Evolutionary conservation across 2,888 invertebrate genomes (phyloP).

Genomic region (Drosophila merina): DNA sequence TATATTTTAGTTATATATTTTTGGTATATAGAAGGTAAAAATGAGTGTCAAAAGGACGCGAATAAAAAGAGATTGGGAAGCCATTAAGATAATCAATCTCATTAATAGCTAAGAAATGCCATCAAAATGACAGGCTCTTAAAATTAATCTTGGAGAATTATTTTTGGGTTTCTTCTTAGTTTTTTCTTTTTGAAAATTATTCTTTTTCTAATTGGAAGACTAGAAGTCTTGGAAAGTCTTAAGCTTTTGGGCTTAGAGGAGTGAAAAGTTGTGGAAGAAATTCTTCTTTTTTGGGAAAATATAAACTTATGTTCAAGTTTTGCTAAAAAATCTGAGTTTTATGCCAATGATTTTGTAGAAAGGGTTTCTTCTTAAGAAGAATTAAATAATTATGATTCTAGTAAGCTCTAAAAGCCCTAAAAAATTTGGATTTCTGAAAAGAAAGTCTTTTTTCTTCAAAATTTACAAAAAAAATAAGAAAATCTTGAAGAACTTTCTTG

Average conservation of each 20-base stretch:
- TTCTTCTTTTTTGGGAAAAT: no score
- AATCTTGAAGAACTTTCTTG: no score
- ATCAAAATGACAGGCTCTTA: neutral
- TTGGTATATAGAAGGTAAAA: neutral
- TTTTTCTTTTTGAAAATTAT: neutral
- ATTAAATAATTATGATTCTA: no score
- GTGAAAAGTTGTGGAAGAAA: neutral
- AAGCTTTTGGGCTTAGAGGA: neutral
- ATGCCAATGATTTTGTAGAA: no score
- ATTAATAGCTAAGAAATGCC: slow-evolving; percentile 19
- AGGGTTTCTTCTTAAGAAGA: no score
- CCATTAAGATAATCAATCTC: slow-evolving; percentile 49
- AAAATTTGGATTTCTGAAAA: no score
- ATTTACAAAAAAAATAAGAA: no score
- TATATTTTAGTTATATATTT: neutral
- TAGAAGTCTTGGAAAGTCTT: neutral
- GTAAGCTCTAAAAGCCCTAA: no score
- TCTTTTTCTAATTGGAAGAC: neutral
- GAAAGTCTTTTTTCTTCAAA: no score
- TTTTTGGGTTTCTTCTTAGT: neutral
- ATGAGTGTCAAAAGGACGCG: slow-evolving; percentile 5
- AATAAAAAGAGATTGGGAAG: slow-evolving; percentile 37
- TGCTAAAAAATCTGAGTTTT: no score
- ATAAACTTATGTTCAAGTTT: no score
- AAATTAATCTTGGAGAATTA: neutral